A percentile compares a stretch with the other conserved stretches of the same genome.
These are phyloP conservation scores for Globodera rostochiensis DNA, from an alignment of 1,140 invertebrate genomes.

Conservation along the genomic window DNA sequence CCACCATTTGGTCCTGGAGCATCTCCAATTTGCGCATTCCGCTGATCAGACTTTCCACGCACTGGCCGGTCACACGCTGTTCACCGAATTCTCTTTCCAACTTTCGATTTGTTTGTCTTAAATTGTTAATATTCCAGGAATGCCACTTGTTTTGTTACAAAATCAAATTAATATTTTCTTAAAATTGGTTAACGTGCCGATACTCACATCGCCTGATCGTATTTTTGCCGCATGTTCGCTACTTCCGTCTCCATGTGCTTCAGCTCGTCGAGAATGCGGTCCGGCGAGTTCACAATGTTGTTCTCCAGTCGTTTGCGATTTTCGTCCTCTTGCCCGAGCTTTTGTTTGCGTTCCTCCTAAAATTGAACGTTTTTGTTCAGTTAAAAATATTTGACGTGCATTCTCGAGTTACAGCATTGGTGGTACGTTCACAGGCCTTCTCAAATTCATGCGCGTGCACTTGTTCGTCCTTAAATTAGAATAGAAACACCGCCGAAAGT, in stretches of 20 bases:
- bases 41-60: constrained; percentile 1
- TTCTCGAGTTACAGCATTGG: constrained; percentile 10
- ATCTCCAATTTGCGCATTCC: background rate
- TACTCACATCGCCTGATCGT: constrained; percentile 3
- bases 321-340: constrained; percentile 5
- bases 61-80: constrained; percentile 4
- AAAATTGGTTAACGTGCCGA: too few relatives aligned
- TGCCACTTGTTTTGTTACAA: background rate
- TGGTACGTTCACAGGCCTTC: constrained; percentile 15
- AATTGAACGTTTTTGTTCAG: background rate
- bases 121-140: background rate
- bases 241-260: constrained; percentile 4
- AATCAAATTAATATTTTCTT: background rate
- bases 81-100: constrained; percentile 22
- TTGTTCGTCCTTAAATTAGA: constrained; percentile 17
- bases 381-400: background rate
- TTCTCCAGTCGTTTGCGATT: constrained; percentile 24
- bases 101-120: constrained; percentile 3
- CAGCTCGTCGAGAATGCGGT: constrained; percentile 18
- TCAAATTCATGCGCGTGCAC: constrained; percentile 14
- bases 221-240: background rate
- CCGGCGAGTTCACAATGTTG: constrained; percentile 25
- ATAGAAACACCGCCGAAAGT: too few relatives aligned
- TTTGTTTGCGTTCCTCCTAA: constrained; percentile 8
- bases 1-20: constrained; percentile 1